A percentile compares a stretch with the other conserved stretches of the same genome.
These are phyloP conservation scores for Dinoponera quadriceps DNA, from an alignment of 1,140 invertebrate species.

Conservation along the genomic window DNA sequence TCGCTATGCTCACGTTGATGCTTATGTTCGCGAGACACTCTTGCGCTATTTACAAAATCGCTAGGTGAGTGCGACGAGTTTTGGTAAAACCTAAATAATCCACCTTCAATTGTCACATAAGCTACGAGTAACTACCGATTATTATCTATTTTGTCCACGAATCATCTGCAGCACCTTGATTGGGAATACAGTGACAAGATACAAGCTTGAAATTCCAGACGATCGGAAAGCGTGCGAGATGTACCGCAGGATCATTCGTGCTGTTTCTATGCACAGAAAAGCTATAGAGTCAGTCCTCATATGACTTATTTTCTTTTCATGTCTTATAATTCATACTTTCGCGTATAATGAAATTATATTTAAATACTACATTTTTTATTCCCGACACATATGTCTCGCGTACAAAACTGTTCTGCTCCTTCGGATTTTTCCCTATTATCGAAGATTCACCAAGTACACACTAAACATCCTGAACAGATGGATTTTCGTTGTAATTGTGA, in stretches of 20 bases:
- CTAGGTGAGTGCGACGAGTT: slow-evolving; percentile 55
- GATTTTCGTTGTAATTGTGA: too few species aligned
- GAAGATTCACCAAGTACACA: too few species aligned
- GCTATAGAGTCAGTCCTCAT: slow-evolving; percentile 33
- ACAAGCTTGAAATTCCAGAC: not conserved
- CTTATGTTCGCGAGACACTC: slow-evolving; percentile 58
- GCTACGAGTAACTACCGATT: slow-evolving; percentile 3
- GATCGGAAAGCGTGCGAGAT: not conserved
- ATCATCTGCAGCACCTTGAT: slow-evolving; percentile 27
- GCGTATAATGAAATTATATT: too few species aligned
- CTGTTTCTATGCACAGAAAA: slow-evolving; percentile 26
- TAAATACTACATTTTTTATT: too few species aligned
- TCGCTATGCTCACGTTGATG: slow-evolving; percentile 59
- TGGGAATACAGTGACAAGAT: slow-evolving; percentile 12
- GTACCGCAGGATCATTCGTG: slow-evolving; percentile 19
- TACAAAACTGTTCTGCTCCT: too few species aligned
- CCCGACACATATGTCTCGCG: too few species aligned
- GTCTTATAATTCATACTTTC: too few species aligned
- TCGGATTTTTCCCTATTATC: too few species aligned
- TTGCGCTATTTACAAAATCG: slow-evolving; percentile 64
- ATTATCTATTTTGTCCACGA: not conserved
- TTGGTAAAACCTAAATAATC: not conserved
- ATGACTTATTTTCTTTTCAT: not conserved
- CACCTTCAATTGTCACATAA: not conserved
- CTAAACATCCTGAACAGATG: too few species aligned